These are phyloP conservation scores for Oenanthe melanoleuca DNA, from an alignment of 2,113 vertebrate species.

Conservation along the genomic window DNA sequence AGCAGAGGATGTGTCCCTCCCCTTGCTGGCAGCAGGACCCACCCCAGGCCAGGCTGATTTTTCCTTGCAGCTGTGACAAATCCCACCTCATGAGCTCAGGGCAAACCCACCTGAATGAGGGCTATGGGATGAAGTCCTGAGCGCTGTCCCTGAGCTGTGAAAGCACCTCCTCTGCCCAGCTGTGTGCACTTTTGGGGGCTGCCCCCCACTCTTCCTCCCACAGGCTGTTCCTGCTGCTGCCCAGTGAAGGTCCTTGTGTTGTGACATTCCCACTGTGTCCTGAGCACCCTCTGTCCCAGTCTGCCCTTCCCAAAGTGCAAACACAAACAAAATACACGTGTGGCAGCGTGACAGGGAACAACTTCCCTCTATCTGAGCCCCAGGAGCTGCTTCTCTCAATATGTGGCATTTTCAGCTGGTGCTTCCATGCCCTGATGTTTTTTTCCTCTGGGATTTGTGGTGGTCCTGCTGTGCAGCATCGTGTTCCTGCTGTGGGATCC, in stretches of 20 bases:
- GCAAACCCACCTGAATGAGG: neutral
- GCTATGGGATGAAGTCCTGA: neutral
- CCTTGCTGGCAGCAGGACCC: neutral
- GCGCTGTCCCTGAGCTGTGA: neutral
- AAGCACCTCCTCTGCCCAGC: neutral
- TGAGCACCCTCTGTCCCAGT: neutral
- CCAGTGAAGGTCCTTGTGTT: neutral
- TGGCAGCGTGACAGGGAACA: neutral
- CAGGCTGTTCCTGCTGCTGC: neutral
- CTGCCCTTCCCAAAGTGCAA: neutral
- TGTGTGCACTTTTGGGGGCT: constrained; percentile 16
- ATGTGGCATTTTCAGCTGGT: neutral
- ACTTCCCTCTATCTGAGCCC: neutral
- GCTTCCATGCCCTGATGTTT: neutral
- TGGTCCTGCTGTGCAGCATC: neutral
- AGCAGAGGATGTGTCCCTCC: neutral
- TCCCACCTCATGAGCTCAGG: neutral
- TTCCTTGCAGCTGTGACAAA: neutral
- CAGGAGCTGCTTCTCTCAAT: neutral
- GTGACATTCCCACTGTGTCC: neutral
- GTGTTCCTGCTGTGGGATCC: accelerated
- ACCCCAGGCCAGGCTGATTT: neutral
- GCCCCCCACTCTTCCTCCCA: neutral
- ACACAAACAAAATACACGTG: accelerated
- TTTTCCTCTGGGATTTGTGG: neutral